Conservation (phyloP, 2,888 invertebrate genomes). For the Lasioglossum leucozonium region DNA sequence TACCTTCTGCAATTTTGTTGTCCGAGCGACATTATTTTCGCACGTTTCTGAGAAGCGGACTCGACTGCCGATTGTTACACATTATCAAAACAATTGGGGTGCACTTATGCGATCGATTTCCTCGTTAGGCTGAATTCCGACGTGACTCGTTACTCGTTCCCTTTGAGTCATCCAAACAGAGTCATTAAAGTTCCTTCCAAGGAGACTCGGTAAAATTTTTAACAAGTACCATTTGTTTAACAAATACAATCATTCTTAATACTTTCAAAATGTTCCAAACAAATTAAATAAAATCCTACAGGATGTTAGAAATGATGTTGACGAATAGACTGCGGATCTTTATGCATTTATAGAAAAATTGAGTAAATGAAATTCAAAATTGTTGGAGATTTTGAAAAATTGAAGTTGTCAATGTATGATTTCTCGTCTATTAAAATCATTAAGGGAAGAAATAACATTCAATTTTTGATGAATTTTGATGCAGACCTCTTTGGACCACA, state of each 20-base stretch:
- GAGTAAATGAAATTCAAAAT: too few species aligned
- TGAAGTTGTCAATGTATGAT: too few species aligned
- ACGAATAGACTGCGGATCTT: too few species aligned
- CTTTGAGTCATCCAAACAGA: not conserved
- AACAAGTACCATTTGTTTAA: not conserved
- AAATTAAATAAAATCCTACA: not conserved
- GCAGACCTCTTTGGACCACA: not conserved
- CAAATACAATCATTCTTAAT: not conserved
- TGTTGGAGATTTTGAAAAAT: too few species aligned
- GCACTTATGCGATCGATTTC: constrained; percentile 26
- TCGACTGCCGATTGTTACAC: not conserved
- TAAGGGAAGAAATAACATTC: too few species aligned
- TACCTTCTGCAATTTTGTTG: not conserved
- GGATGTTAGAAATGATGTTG: not conserved
- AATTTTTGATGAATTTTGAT: too few species aligned
- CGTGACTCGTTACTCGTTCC: not conserved
- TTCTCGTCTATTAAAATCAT: too few species aligned
- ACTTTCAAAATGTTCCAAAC: not conserved
- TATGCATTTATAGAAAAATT: too few species aligned
- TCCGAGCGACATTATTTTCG: not conserved
- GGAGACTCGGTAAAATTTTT: not conserved
- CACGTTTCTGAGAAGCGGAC: constrained; percentile 4
- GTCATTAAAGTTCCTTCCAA: not conserved
- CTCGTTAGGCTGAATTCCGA: not conserved
- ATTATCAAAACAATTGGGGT: constrained; percentile 12